Evolutionary conservation across 2,888 invertebrate genomes (phyloP), one percentile per base, ranked within the genome.

Genomic region (Incurvaria masculella): DNA sequence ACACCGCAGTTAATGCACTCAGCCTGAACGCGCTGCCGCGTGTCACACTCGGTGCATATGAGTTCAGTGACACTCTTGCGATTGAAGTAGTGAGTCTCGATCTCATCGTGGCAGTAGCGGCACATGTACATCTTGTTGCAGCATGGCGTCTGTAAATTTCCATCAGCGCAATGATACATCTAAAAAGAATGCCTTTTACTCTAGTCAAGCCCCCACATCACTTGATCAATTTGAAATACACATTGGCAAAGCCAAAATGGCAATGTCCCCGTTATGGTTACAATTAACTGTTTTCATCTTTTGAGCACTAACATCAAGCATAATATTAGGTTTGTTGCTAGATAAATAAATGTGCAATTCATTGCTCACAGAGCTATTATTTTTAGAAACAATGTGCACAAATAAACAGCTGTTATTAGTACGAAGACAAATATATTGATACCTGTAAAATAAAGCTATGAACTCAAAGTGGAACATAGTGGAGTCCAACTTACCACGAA

Each of bases 101-200:
- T 87, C 61, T 94, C 93, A 68, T 95, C 93, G 58, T 95, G 94
- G 61, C 94, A 94, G 65, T 94, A 91, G 23, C 94, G 84, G 64
- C 94, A 94, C 52, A 88, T 87, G 68, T 94, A 94, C 8, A 91
- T 84, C 69, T 92, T 92, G 61, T 88, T 87, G 71, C 94, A 94
- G 65, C 94, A 94, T 46, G 93, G 93, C 18, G 93, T 89, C 94
- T 94, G 73, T 18, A 81, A n/a, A n/a, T n/a, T n/a, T n/a, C n/a
- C n/a, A n/a, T n/a, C n/a, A n/a, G n/a, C n/a, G n/a, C n/a, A n/a
- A n/a, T n/a, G n/a, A n/a, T n/a, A n/a, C n/a, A n/a, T n/a, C n/a
- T n/a, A n/a, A n/a, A n/a, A n/a, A n/a, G n/a, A n/a, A n/a, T n/a
- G n/a, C n/a, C n/a, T n/a, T n/a, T n/a, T n/a, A n/a, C n/a, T n/a